A percentile compares a stretch with the other conserved stretches of the same genome.
Evolutionary conservation across 2,888 invertebrate genomes (phyloP).

Genomic region (Aleiodes leptofemur): DNA sequence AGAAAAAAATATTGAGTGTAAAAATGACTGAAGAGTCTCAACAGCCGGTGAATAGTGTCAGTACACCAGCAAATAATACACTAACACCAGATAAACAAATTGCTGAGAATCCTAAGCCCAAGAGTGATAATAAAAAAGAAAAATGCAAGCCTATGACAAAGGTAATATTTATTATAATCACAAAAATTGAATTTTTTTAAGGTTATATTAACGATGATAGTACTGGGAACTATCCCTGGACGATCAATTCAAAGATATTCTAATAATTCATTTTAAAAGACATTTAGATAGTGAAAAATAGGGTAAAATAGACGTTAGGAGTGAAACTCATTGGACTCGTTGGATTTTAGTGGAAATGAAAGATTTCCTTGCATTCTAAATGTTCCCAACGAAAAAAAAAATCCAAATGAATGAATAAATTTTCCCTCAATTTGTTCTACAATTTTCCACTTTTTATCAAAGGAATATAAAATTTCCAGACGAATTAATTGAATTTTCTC

Average conservation of each 20-base stretch:
- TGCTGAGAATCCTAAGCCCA: slow-evolving; percentile 29
- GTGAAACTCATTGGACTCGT: no score
- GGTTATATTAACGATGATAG: background rate
- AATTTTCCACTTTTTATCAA: background rate
- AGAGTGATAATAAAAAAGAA: slow-evolving; percentile 75
- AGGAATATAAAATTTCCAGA: no score
- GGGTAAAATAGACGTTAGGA: no score
- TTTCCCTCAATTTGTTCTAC: background rate
- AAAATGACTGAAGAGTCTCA: slow-evolving; percentile 46
- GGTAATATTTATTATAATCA: slow-evolving; percentile 71
- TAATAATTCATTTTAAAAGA: no score
- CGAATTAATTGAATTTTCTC: no score
- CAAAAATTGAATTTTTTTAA: slow-evolving; percentile 30
- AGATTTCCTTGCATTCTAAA: no score
- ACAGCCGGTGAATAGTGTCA: slow-evolving; percentile 33
- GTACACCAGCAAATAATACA: slow-evolving; percentile 1
- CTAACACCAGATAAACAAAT: slow-evolving; percentile 10
- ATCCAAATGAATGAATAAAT: no score
- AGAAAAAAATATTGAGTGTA: no score
- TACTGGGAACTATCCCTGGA: background rate
- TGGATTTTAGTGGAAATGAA: no score
- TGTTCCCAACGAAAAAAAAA: no score
- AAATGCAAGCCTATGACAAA: slow-evolving; percentile 83
- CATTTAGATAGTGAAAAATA: no score
- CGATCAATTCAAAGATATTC: slow-evolving; percentile 5